Base-by-base conservation (phyloP, 2,888 invertebrate genomes). In the Leptinotarsa rubiginosa region DNA sequence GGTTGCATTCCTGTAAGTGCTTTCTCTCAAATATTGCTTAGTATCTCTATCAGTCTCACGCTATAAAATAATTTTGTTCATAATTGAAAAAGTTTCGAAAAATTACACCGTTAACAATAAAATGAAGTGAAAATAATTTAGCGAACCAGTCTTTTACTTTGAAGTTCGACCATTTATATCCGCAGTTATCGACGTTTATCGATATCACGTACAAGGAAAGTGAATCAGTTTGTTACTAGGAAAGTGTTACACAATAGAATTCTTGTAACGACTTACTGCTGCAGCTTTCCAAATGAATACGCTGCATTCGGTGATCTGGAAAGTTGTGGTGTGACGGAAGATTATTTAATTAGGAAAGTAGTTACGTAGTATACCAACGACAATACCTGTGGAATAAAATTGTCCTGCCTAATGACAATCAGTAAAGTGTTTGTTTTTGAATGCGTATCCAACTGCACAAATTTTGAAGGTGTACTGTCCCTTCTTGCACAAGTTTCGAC, bases 121-220 rank as follows among this genome's bases (percentile, higher is more conserved):
- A 41, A 41, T 41, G 2, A 41, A 41, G 41, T 41, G 12, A 12
- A 10, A 41, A 41, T 41, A 41, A 10, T n/a, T 20, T 20, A 15
- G 5, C 3, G 20, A 13, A 56, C 22, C 56, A n/a, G 22, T 56
- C 25, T 56, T 15, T 22, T 1, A 56, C 56, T 56, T 22, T 56
- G 13, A 56, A 56, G 20, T 56, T 22, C 15, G 13, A 13, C 15
- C 22, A 13, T 56, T 56, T 13, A 25, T 56, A 56, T 56, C 56
- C 12, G 4, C 22, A 13, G 13, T 56, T 25, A 15, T 18, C 54
- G 54, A 54, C 7, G 20, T 54, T 54, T 54, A 54, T 22, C 22
- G 18, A 20, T 56, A 56, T 56, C 56, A 56, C 56, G 56, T 22
- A 56, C 56, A 56, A 18, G 56, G 56, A 56, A 56, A 56, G 56